Evolutionary conservation across 2,113 vertebrate species (phyloP).

Genomic region (Microtus oregoni): DNA sequence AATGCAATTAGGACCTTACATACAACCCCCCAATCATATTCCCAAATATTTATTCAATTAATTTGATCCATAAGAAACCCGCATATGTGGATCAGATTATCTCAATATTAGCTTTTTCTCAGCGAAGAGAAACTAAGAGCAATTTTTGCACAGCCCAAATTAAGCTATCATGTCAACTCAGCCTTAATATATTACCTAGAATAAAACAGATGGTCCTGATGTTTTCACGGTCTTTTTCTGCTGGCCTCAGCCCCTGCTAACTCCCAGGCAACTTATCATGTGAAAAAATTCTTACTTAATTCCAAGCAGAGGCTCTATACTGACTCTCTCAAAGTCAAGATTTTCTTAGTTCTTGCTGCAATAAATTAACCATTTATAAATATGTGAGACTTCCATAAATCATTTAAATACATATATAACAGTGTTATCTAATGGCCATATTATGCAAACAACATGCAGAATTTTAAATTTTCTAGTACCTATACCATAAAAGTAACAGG

Average conservation of each 20-base stretch:
- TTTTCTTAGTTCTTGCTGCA: neutral
- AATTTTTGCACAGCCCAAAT: neutral
- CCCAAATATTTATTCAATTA: neutral
- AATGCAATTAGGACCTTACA: neutral
- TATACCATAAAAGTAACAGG: neutral
- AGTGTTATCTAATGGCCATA: neutral
- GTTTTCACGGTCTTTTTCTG: neutral
- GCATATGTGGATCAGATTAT: neutral
- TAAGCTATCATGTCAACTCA: neutral
- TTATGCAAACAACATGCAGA: neutral
- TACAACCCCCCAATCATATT: neutral
- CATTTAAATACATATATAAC: neutral
- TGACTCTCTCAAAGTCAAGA: neutral
- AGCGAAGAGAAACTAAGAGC: neutral
- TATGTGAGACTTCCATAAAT: neutral
- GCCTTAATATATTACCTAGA: neutral
- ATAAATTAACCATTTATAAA: constrained; percentile 3
- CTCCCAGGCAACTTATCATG: neutral
- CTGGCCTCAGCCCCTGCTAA: neutral
- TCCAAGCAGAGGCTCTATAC: neutral
- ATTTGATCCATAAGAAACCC: neutral
- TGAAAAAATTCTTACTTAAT: neutral
- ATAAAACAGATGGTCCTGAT: neutral
- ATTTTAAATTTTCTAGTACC: neutral
- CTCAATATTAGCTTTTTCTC: neutral